A percentile compares a stretch with the other conserved stretches of the same genome.
Conservation (phyloP, 2,888 invertebrate genomes). For the Eumacrocentrus americanus region DNA sequence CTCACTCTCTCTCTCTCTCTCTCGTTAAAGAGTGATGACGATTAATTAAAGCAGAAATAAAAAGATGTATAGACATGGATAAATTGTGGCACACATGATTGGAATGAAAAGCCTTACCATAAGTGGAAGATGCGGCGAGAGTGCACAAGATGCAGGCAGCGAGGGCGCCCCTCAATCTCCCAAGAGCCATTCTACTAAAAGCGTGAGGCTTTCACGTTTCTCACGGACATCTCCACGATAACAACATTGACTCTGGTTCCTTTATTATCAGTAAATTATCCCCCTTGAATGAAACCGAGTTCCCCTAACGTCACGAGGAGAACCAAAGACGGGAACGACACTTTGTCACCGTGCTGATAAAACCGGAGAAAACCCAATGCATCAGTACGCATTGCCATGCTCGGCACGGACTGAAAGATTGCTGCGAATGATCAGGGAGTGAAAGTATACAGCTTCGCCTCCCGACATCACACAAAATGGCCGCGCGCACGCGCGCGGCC, state of each 20-base stretch:
- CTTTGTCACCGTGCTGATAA: constrained; percentile 17
- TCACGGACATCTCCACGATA: constrained; percentile 38
- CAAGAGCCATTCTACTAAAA: constrained; percentile 48
- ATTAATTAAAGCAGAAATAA: neutral
- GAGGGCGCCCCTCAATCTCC: constrained; percentile 42
- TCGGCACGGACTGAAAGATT: constrained; percentile 34
- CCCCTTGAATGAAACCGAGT: neutral
- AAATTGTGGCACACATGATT: neutral
- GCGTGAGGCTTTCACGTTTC: constrained; percentile 30
- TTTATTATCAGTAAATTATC: constrained; percentile 2
- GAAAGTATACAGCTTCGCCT: constrained; percentile 24
- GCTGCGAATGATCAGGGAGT: constrained; percentile 16
- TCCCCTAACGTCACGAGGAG: constrained; percentile 11
- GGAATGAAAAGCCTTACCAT: constrained; percentile 22
- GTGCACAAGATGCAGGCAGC: constrained; percentile 44
- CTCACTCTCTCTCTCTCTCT: neutral
- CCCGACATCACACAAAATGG: constrained; percentile 10
- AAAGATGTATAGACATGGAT: neutral
- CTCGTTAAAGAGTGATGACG: neutral
- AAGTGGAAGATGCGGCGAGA: constrained; percentile 36
- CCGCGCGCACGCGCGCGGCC: neutral
- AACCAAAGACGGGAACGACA: constrained; percentile 6
- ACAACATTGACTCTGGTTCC: constrained; percentile 12
- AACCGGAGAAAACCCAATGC: constrained; percentile 18
- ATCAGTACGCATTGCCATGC: constrained; percentile 36